phyloP scores from a whole-genome alignment of 2,888 invertebrate genomes.

The Artemia sinica region DNA sequence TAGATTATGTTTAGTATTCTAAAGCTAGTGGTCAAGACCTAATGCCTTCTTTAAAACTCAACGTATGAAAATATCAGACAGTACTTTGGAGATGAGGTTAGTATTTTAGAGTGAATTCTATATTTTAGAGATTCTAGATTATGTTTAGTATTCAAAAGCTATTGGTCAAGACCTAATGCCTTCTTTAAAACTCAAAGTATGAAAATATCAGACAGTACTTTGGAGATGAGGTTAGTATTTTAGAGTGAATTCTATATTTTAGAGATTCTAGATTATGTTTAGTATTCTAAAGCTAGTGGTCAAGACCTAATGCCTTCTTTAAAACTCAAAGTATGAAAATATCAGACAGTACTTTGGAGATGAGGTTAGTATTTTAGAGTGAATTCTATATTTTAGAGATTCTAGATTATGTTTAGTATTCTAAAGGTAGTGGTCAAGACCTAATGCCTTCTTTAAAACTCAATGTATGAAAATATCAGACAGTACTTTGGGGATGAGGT shows the following conservation, averaged over 20 bases:
- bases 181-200: constrained; percentile 81
- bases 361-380: constrained; percentile 50
- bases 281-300: too few species aligned
- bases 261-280: too few species aligned
- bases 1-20: too few species aligned
- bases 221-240: constrained; percentile 69
- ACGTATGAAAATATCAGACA: constrained; percentile 64
- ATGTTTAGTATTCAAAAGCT: too few species aligned
- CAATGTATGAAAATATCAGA: constrained; percentile 71
- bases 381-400: too few species aligned
- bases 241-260: too few species aligned
- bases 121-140: too few species aligned
- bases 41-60: constrained; percentile 79
- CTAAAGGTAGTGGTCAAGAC: constrained; percentile 59
- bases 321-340: constrained; percentile 75
- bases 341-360: constrained; percentile 77
- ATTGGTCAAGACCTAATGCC: constrained; percentile 75
- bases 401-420: too few species aligned
- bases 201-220: constrained; percentile 73
- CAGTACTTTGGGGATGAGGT: constrained; percentile 85
- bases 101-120: constrained; percentile 32
- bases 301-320: constrained; percentile 68
- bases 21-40: constrained; percentile 87
- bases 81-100: constrained; percentile 84
- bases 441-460: constrained; percentile 70